phyloP scores from a whole-genome alignment of 2,797 vertebrate species.

The Lophius americanus region DNA sequence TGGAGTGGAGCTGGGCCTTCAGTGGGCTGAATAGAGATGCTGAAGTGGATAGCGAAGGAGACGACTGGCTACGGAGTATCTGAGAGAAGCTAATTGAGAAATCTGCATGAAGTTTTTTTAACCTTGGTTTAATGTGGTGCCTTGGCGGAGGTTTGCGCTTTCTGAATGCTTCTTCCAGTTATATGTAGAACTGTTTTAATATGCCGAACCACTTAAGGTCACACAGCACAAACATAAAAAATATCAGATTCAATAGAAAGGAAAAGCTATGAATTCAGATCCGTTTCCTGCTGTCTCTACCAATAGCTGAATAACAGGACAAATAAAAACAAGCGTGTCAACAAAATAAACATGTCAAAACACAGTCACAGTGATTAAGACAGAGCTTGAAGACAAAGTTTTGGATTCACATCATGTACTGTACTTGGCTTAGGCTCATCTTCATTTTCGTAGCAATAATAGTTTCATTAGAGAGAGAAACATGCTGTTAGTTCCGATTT shows the following conservation, averaged over 20 bases:
- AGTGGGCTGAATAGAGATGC: too few relatives aligned
- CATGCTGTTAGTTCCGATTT: constrained; percentile 41
- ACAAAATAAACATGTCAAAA: constrained; percentile 13
- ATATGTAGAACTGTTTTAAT: neutral
- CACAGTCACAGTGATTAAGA: neutral
- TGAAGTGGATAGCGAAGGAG: too few relatives aligned
- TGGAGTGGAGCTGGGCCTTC: too few relatives aligned
- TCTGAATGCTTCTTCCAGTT: too few relatives aligned
- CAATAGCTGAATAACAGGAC: neutral
- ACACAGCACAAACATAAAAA: neutral
- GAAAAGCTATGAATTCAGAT: neutral
- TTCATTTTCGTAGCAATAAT: constrained; percentile 25
- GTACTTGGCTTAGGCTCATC: constrained; percentile 26
- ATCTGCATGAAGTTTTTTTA: too few relatives aligned
- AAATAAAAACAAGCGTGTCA: neutral
- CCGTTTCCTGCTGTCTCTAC: too few relatives aligned
- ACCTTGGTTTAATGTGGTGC: too few relatives aligned
- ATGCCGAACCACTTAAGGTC: neutral
- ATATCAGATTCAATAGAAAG: neutral
- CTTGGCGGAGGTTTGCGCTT: too few relatives aligned
- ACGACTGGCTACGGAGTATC: too few relatives aligned
- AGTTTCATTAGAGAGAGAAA: constrained; percentile 33
- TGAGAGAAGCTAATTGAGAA: too few relatives aligned
- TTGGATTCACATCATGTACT: constrained; percentile 4
- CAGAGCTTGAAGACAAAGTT: constrained; percentile 10